Evolutionary conservation across 2,888 invertebrate genomes (phyloP).

Genomic region (Sphinx pinastri): DNA sequence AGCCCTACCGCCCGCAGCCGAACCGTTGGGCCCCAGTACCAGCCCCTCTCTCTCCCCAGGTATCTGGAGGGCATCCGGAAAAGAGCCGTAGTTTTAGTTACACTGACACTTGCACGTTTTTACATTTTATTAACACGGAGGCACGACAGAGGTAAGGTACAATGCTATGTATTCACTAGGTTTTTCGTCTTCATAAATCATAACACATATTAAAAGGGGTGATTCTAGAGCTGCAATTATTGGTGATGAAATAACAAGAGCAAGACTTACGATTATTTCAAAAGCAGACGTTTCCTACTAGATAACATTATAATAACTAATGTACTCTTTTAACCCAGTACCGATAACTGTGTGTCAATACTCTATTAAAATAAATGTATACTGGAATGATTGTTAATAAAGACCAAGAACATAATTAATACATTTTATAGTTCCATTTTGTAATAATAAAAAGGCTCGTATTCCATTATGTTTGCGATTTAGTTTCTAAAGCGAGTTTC

Average conservation of each 20-base stretch:
- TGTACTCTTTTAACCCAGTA: constrained; percentile 9
- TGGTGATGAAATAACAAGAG: background rate
- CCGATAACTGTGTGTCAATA: constrained; percentile 10
- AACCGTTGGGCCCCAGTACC: constrained; percentile 80
- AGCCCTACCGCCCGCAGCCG: constrained; percentile 70
- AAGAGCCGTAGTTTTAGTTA: constrained; percentile 49
- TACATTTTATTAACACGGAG: constrained; percentile 17
- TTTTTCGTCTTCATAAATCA: background rate
- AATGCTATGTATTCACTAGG: too few species aligned
- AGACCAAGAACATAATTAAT: background rate
- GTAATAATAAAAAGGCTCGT: background rate
- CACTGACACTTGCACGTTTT: constrained; percentile 48
- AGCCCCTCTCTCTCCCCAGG: constrained; percentile 79
- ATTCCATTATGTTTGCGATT: background rate
- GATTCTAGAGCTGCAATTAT: background rate
- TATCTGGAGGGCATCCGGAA: constrained; percentile 53
- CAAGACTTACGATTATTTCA: background rate
- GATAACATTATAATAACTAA: background rate
- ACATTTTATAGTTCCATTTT: background rate
- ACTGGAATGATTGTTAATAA: background rate
- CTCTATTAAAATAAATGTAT: background rate
- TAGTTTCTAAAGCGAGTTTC: background rate
- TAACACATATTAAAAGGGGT: background rate
- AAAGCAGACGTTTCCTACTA: background rate
- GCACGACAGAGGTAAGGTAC: background rate